Base-by-base conservation (phyloP, 2,797 vertebrate genomes). In the Smutsia temminckii region DNA sequence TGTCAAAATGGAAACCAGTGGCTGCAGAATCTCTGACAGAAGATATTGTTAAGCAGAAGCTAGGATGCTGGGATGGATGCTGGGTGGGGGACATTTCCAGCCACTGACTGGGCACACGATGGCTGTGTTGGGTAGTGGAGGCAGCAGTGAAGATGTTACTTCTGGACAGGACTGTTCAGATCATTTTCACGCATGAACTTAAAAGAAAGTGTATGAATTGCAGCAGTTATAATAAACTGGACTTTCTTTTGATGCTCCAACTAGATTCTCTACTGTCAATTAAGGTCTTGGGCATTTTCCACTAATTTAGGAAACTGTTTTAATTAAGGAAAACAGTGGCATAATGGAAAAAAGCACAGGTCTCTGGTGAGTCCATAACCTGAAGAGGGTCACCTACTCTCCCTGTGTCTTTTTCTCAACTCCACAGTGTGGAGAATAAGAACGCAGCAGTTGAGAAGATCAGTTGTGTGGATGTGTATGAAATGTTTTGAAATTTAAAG, bases 211-310 rank as follows among this genome's bases (percentile, higher is more conserved):
- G 27, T 46, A 64, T 25, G 21, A 57, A 79, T 42, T 75, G 20
- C 51, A 8, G n/a, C n/a, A 51, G 40, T 71, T 84, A 64, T 6
- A 66, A 42, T 78, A 83, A 85, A 59, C 23, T 78, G 27, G 8
- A 63, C 40, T 90, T 95, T 59, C 4, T 88, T 78, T 75, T 69
- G 37, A 88, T 85, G 34, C 17, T 88, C 51, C 94, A 46, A 61
- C 57, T 85, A 16, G 14, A 57, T 63, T 88, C 21, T 88, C 5
- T 53, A 34, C 32, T 80, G 66, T 37, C 3, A 42, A 81, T 32
- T 86, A 66, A 92, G n/a, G 59, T 34, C 20, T 89, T 32, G 27
- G 42, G 42, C 7, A 17, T 71, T 75, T 79, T n/a, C 34, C 27
- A 49, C 74, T 40, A 29, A 66, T 55, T 90, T 78, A 79, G 68